Conservation (phyloP, 2,113 vertebrate species). For the Aphyosemion australe region DNA sequence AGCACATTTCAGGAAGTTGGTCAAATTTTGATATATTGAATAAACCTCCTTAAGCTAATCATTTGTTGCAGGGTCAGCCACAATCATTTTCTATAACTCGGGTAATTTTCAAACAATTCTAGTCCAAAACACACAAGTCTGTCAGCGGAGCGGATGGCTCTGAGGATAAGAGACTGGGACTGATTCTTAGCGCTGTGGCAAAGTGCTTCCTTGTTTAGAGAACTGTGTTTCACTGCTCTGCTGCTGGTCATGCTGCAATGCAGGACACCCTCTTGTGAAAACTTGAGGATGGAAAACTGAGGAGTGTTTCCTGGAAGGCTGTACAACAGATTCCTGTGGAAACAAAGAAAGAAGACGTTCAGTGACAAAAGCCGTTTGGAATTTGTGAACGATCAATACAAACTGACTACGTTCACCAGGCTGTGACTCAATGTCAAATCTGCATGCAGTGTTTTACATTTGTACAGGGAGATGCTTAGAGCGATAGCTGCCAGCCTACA, state of each 20-base stretch:
- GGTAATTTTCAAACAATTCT: constrained; percentile 87
- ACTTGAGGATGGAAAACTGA: constrained; percentile 84
- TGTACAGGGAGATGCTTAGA: too few relatives aligned
- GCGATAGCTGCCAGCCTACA: too few relatives aligned
- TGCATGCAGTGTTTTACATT: too few relatives aligned
- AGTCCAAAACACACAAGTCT: constrained; percentile 87
- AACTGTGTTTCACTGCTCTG: constrained; percentile 2
- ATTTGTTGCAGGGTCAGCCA: neutral
- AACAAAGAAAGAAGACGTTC: constrained; percentile 15
- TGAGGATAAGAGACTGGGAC: constrained; percentile 84
- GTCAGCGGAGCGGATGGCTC: constrained; percentile 86
- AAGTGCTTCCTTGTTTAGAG: constrained; percentile 60
- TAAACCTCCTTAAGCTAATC: too few relatives aligned
- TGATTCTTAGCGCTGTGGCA: constrained; percentile 78
- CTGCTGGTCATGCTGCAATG: constrained; percentile 41
- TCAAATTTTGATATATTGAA: too few relatives aligned
- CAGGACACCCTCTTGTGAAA: constrained; percentile 69
- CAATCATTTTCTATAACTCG: constrained; percentile 59
- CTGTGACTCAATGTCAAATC: too few relatives aligned
- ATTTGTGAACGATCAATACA: too few relatives aligned
- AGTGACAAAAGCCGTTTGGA: too few relatives aligned
- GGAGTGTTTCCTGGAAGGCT: constrained; percentile 81
- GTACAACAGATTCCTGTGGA: constrained; percentile 90
- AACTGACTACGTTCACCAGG: too few relatives aligned
- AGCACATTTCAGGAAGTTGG: too few relatives aligned